These are phyloP conservation scores for Emydura subglobosa DNA, from an alignment of 2,113 vertebrate species.

Conservation along the genomic window DNA sequence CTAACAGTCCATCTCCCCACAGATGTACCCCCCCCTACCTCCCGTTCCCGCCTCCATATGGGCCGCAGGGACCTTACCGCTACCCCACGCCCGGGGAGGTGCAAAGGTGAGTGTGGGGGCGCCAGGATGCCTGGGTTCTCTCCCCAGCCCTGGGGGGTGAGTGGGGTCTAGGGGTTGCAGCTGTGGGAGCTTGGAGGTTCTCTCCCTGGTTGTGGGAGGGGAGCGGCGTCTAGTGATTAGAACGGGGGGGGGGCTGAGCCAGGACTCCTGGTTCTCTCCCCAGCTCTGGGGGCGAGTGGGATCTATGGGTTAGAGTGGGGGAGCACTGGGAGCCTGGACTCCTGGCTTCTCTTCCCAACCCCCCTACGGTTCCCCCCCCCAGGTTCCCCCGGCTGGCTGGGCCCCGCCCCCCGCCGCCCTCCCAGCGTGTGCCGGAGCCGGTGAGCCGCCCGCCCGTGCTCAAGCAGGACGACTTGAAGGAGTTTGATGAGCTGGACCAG, in stretches of 20 bases:
- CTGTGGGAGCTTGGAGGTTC: background rate
- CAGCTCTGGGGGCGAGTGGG: too few species aligned
- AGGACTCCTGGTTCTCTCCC: background rate
- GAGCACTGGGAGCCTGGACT: background rate
- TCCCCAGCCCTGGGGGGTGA: background rate
- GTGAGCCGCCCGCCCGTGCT: conserved; percentile 92
- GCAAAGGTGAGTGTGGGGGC: conserved; percentile 80
- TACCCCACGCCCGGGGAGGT: conserved; percentile 86
- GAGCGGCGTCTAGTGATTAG: too few species aligned
- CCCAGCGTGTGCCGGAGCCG: conserved; percentile 82
- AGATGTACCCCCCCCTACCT: conserved; percentile 95
- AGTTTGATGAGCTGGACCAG: conserved; percentile 93
- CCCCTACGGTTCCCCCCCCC: background rate
- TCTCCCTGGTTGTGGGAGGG: background rate
- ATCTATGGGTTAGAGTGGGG: background rate
- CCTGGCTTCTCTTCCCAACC: background rate
- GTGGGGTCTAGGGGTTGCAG: background rate
- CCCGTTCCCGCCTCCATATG: conserved; percentile 91
- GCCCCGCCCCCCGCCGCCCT: conserved; percentile 82
- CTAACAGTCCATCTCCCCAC: background rate
- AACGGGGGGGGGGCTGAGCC: background rate
- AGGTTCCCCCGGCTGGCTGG: conserved; percentile 87
- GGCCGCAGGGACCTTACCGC: conserved; percentile 91
- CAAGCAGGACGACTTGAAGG: conserved; percentile 94
- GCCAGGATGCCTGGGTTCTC: background rate